Evolutionary conservation across 1,140 invertebrate genomes (phyloP).

Genomic region (Diabrotica undecimpunctata): DNA sequence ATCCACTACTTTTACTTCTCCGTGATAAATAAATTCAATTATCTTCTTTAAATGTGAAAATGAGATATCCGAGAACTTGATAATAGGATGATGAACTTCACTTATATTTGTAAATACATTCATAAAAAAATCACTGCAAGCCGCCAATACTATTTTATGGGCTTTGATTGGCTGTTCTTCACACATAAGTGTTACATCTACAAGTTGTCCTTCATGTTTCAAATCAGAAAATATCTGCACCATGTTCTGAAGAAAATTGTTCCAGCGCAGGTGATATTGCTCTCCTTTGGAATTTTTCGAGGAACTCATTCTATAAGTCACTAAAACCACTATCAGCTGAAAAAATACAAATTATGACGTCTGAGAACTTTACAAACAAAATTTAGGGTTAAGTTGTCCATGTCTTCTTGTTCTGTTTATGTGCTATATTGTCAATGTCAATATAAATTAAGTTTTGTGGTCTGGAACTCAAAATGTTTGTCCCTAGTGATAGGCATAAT

Average conservation of each 20-base stretch:
- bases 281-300: slow-evolving; percentile 23
- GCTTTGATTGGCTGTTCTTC: slow-evolving; percentile 56
- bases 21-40: slow-evolving; percentile 56
- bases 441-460: too few relatives aligned
- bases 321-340: too few relatives aligned
- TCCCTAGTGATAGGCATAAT: too few relatives aligned
- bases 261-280: slow-evolving; percentile 57
- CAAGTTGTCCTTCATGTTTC: slow-evolving; percentile 50
- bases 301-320: too few relatives aligned
- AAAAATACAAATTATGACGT: too few relatives aligned
- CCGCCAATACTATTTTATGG: slow-evolving; percentile 57
- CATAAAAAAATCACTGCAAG: slow-evolving; percentile 57
- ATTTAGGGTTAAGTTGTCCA: too few relatives aligned
- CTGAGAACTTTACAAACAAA: too few relatives aligned
- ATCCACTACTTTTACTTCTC: slow-evolving; percentile 54
- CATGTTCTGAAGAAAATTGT: slow-evolving; percentile 55
- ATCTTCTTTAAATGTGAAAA: slow-evolving; percentile 50
- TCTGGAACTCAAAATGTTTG: too few relatives aligned
- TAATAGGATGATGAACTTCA: slow-evolving; percentile 50
- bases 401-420: too few relatives aligned
- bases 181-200: slow-evolving; percentile 58
- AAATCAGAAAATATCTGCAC: slow-evolving; percentile 56
- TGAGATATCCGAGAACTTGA: slow-evolving; percentile 52
- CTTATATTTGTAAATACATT: background rate
- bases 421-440: too few relatives aligned